Evolutionary conservation across 1,140 invertebrate genomes (phyloP).

Genomic region (Arctopsyche grandis): DNA sequence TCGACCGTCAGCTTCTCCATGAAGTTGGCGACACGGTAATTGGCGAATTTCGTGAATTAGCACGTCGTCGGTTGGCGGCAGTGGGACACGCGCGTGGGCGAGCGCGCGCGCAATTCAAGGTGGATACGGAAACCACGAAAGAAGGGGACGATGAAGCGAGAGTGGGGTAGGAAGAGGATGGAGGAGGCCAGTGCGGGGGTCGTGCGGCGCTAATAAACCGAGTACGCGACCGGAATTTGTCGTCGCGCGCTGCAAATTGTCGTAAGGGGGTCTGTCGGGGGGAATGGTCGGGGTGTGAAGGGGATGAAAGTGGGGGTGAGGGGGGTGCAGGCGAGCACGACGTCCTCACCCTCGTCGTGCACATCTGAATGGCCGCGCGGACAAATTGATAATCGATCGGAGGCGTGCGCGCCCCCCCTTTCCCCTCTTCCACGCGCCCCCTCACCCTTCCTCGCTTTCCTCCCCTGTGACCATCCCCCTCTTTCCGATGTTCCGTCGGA

Average conservation of each 20-base stretch:
- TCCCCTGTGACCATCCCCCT: not conserved
- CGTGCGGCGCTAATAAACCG: constrained; percentile 49
- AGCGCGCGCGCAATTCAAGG: not conserved
- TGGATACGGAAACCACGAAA: not conserved
- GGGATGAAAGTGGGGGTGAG: too few relatives aligned
- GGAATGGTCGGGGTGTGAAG: not conserved
- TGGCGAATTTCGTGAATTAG: too few relatives aligned
- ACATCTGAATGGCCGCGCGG: constrained; percentile 31
- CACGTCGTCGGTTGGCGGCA: not conserved
- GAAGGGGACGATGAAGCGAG: not conserved
- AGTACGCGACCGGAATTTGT: constrained; percentile 50
- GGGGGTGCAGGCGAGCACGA: not conserved
- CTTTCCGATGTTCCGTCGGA: not conserved
- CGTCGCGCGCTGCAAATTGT: constrained; percentile 46
- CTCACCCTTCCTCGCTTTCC: not conserved
- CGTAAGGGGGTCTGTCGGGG: not conserved
- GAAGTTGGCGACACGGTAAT: too few relatives aligned
- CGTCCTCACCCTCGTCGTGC: not conserved
- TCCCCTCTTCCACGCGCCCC: not conserved
- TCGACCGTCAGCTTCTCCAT: not conserved
- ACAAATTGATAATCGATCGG: constrained; percentile 30
- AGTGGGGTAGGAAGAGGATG: not conserved
- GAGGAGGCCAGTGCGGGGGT: not conserved
- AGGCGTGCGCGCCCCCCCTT: not conserved
- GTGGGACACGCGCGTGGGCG: not conserved